Evolutionary conservation across 2,888 invertebrate genomes (phyloP).

Genomic region (Drosophila anceps): DNA sequence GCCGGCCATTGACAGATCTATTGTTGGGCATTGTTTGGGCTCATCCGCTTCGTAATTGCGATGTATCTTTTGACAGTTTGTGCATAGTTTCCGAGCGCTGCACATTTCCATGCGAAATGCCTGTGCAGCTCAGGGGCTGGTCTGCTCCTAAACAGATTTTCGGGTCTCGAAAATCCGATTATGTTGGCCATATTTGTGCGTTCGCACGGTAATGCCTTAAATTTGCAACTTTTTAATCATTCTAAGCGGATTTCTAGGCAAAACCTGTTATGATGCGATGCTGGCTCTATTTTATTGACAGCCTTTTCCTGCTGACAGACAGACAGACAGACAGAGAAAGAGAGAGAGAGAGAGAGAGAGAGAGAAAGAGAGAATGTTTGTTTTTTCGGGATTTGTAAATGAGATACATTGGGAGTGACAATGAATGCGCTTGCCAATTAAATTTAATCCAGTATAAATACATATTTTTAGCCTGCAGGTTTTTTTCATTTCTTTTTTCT

Average conservation of each 20-base stretch:
- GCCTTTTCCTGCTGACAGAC: slow-evolving; percentile 18
- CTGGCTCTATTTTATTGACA: slow-evolving; percentile 18
- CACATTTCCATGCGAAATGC: slow-evolving; percentile 46
- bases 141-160: slow-evolving; percentile 45
- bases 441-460: slow-evolving; percentile 47
- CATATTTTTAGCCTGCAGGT: slow-evolving; percentile 15
- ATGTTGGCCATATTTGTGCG: slow-evolving; percentile 72
- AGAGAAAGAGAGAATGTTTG: slow-evolving; percentile 33
- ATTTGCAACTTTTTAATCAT: slow-evolving; percentile 82
- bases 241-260: slow-evolving; percentile 73
- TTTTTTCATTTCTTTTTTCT: not conserved
- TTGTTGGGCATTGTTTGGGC: slow-evolving; percentile 43
- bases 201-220: slow-evolving; percentile 74
- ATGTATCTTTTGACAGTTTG: slow-evolving; percentile 55
- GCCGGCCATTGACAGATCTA: slow-evolving; percentile 46
- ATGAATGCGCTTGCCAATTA: slow-evolving; percentile 50
- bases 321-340: not conserved
- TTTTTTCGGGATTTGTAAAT: slow-evolving; percentile 46
- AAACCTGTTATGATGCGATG: slow-evolving; percentile 68
- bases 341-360: not conserved
- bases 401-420: slow-evolving; percentile 45
- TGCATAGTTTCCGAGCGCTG: slow-evolving; percentile 30
- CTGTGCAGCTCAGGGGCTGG: slow-evolving; percentile 1
- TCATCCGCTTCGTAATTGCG: slow-evolving; percentile 65
- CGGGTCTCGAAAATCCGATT: slow-evolving; percentile 73